Conservation (phyloP, 2,113 vertebrate genomes). For the Bettongia penicillata region DNA sequence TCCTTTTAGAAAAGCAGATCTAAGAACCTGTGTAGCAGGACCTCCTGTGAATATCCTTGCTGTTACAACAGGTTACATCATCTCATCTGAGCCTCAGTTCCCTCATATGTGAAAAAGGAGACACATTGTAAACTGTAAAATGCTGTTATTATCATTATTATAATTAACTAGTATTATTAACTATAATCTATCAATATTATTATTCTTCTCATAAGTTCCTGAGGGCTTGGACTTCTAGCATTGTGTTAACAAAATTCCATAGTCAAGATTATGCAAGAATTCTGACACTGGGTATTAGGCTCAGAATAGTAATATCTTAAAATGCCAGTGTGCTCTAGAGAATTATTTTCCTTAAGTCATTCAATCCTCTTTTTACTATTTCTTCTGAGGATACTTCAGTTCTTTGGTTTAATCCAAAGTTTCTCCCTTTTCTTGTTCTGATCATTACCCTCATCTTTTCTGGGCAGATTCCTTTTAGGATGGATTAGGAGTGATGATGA, state of each 20-base stretch:
- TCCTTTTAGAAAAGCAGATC: too few relatives aligned
- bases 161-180: neutral
- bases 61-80: neutral
- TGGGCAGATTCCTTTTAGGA: neutral
- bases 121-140: neutral
- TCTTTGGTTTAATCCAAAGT: neutral
- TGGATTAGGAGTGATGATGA: neutral
- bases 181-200: neutral
- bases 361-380: neutral
- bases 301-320: neutral
- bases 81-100: neutral
- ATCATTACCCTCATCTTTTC: neutral
- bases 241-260: too few relatives aligned
- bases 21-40: too few relatives aligned
- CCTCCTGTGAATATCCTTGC: too few relatives aligned
- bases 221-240: too few relatives aligned
- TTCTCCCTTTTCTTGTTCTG: neutral
- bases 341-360: neutral
- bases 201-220: neutral
- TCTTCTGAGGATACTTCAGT: neutral
- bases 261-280: too few relatives aligned
- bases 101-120: neutral
- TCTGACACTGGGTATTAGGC: neutral
- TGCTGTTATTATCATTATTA: neutral
- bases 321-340: neutral